A percentile compares a stretch with the other conserved stretches of the same genome.
Evolutionary conservation across 64 coral and sea anemone species (phyloP).

Genomic region (Montipora capricornis): DNA sequence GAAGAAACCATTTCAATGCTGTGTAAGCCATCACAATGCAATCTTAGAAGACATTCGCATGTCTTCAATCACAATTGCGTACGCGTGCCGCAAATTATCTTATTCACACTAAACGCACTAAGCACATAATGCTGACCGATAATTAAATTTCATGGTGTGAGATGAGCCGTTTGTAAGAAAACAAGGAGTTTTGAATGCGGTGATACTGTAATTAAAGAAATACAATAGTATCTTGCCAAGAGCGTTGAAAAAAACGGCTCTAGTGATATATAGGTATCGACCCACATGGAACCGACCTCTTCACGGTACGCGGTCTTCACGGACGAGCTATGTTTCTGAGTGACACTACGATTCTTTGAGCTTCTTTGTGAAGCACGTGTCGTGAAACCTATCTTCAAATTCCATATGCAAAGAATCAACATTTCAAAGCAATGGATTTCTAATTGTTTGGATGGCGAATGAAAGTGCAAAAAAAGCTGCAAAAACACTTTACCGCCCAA

Average conservation of each 20-base stretch:
- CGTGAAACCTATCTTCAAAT: slow-evolving; percentile 57
- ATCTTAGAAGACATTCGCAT: neutral
- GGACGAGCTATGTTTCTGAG: neutral
- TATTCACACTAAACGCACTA: slow-evolving; percentile 55
- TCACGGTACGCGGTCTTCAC: neutral
- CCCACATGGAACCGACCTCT: neutral
- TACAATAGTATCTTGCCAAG: slow-evolving; percentile 50
- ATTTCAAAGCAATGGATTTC: slow-evolving; percentile 84
- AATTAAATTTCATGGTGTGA: slow-evolving; percentile 94
- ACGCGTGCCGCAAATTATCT: slow-evolving; percentile 82
- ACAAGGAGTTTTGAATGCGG: slow-evolving; percentile 56
- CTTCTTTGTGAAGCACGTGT: slow-evolving; percentile 73
- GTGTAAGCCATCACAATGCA: slow-evolving; percentile 27
- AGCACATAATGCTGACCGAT: slow-evolving; percentile 79
- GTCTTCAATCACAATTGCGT: neutral
- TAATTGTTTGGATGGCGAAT: slow-evolving; percentile 90
- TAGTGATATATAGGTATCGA: neutral
- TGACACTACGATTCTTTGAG: neutral
- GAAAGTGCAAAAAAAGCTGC: slow-evolving; percentile 97
- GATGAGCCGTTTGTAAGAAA: slow-evolving; percentile 85
- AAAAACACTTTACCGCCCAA: slow-evolving; percentile 93
- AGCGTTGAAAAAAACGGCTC: neutral
- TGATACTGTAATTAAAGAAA: slow-evolving; percentile 81
- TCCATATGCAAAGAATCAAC: slow-evolving; percentile 80
- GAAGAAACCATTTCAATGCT: slow-evolving; percentile 45